Evolutionary conservation across 2,113 vertebrate species (phyloP).

Genomic region (Thalassoma bifasciatum): DNA sequence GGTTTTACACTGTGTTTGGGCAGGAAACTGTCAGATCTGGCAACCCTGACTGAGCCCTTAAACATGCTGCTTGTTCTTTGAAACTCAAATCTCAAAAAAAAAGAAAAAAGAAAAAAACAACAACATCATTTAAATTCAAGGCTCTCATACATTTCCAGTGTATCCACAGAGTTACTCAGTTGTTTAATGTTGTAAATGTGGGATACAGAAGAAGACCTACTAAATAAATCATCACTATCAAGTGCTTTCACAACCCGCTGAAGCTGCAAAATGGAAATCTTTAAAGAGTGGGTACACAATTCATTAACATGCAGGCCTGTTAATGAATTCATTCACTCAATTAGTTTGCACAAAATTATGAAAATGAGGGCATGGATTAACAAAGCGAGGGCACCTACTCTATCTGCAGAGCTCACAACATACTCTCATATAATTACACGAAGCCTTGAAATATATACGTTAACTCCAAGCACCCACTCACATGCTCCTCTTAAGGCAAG

Average conservation of each 20-base stretch:
- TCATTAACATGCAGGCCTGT: slow-evolving; percentile 21
- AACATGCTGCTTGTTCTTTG: no score
- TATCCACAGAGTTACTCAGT: no score
- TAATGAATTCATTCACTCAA: slow-evolving; percentile 18
- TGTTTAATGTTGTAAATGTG: background rate
- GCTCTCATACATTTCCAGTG: no score
- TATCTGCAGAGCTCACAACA: background rate
- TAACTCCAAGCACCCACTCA: slow-evolving; percentile 10
- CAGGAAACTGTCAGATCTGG: no score
- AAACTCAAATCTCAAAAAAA: no score
- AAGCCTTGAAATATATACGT: slow-evolving; percentile 20
- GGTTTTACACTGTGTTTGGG: no score
- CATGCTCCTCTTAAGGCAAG: background rate
- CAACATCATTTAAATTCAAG: no score
- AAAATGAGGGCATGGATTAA: slow-evolving; percentile 32
- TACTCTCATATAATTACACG: slow-evolving; percentile 6
- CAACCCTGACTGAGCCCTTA: no score
- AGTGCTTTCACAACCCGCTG: background rate
- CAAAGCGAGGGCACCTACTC: slow-evolving; percentile 14
- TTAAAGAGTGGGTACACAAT: slow-evolving; percentile 15
- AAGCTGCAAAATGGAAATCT: slow-evolving; percentile 11
- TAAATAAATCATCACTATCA: background rate
- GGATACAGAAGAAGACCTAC: background rate
- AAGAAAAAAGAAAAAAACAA: no score
- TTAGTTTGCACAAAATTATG: slow-evolving; percentile 34